These are phyloP conservation scores for Ceratosolen fusciceps DNA, from an alignment of 1,140 invertebrate genomes.

Conservation along the genomic window DNA sequence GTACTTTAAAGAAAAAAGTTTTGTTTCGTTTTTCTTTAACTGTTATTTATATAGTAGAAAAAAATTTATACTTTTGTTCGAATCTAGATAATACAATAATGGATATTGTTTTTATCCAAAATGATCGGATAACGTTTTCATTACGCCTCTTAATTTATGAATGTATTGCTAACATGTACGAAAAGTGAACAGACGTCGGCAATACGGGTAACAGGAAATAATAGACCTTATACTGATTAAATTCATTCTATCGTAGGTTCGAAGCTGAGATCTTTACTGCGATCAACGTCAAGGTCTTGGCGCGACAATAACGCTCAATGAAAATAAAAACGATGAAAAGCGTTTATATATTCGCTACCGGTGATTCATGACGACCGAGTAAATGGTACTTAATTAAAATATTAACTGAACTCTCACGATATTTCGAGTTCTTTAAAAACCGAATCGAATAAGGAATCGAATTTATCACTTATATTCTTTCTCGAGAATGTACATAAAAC, in stretches of 20 bases:
- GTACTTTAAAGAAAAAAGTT: too few species aligned
- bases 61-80: too few species aligned
- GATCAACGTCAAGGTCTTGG: conserved; percentile 14
- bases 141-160: not conserved
- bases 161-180: not conserved
- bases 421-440: not conserved
- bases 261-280: conserved; percentile 27
- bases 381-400: not conserved
- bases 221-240: conserved; percentile 20
- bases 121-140: too few species aligned
- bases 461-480: too few species aligned
- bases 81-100: too few species aligned
- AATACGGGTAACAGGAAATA: not conserved
- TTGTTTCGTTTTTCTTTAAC: too few species aligned
- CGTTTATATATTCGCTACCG: not conserved
- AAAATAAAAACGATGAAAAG: conserved; percentile 8
- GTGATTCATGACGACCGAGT: conserved; percentile 4
- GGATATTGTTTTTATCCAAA: too few species aligned
- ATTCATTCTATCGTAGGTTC: not conserved
- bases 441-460: not conserved
- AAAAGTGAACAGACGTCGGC: not conserved
- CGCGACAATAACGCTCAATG: not conserved
- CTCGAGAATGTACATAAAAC: too few species aligned
- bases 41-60: too few species aligned
- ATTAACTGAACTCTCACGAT: not conserved